Evolutionary conservation across 35 echinoderm and acorn worm genomes (phyloP).

Genomic region (Hemicentrotus pulcherrimus): DNA sequence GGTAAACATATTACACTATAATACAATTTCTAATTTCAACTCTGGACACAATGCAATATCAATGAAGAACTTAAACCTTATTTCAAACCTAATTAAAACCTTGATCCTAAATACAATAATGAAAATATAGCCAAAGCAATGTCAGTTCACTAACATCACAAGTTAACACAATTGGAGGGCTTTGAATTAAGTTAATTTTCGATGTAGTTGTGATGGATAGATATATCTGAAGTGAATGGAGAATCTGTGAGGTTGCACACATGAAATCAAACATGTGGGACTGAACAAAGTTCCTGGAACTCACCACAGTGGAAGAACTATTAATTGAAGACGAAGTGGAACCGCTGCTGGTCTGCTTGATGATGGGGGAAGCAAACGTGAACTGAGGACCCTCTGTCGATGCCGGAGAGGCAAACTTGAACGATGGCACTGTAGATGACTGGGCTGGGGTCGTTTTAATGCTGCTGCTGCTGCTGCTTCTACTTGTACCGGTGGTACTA

Average conservation of each 20-base stretch:
- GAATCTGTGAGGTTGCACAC: not conserved
- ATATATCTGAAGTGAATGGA: too few relatives aligned
- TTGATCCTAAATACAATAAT: too few relatives aligned
- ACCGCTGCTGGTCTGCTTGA: not conserved
- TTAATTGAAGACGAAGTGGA: slow-evolving; percentile 10
- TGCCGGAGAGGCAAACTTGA: slow-evolving; percentile 26
- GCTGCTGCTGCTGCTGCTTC: slow-evolving; percentile 14
- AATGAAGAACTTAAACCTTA: too few relatives aligned
- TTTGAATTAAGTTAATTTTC: too few relatives aligned
- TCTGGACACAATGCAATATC: too few relatives aligned
- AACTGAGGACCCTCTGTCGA: slow-evolving; percentile 37
- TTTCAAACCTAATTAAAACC: too few relatives aligned
- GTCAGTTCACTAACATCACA: too few relatives aligned
- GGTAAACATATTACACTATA: too few relatives aligned
- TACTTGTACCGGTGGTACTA: not conserved
- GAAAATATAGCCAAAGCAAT: too few relatives aligned
- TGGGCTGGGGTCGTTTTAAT: not conserved
- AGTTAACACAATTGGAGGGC: too few relatives aligned
- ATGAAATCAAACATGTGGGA: not conserved
- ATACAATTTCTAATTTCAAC: too few relatives aligned
- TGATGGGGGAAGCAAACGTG: slow-evolving; percentile 67
- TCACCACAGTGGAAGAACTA: slow-evolving; percentile 41
- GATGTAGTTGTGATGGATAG: too few relatives aligned
- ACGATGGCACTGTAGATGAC: not conserved
- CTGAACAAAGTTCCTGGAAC: not conserved